Conservation (phyloP, 2,797 vertebrate genomes). For the Sternarchorhynchus goeldii region DNA sequence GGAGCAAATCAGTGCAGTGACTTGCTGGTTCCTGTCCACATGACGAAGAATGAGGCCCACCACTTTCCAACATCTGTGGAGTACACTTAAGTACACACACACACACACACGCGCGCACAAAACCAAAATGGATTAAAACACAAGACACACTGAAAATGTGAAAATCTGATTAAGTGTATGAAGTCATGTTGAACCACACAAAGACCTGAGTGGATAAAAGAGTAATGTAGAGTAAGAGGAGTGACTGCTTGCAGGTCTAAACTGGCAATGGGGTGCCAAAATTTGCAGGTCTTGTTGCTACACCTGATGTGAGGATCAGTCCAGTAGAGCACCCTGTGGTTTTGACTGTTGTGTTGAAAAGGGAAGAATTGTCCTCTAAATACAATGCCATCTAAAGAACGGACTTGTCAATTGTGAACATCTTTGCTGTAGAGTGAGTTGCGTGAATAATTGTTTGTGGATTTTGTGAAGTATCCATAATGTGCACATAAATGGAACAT, state of each 20-base stretch:
- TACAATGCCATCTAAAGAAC: too few species aligned
- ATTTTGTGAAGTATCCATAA: neutral
- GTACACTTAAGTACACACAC: neutral
- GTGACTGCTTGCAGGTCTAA: neutral
- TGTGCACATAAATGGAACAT: neutral
- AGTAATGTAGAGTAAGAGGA: constrained; percentile 4
- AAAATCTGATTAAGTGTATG: neutral
- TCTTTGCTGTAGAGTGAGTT: too few species aligned
- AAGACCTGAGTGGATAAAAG: too few species aligned
- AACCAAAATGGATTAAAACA: neutral
- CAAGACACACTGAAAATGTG: neutral
- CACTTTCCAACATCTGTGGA: neutral
- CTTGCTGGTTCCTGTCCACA: constrained; percentile 13
- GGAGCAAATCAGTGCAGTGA: neutral
- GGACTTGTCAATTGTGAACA: too few species aligned
- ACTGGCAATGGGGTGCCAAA: neutral
- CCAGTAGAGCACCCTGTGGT: neutral
- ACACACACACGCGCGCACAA: neutral
- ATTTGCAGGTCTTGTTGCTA: neutral
- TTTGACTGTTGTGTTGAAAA: constrained; percentile 6
- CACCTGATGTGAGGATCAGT: neutral
- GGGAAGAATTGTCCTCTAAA: neutral
- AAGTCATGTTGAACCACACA: neutral
- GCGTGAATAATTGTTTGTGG: neutral
- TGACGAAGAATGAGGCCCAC: neutral